Percentiles rank a stretch among this genome's conserved stretches.
Conservation (phyloP, 1,140 invertebrate genomes). For the Saccostrea glomerata region DNA sequence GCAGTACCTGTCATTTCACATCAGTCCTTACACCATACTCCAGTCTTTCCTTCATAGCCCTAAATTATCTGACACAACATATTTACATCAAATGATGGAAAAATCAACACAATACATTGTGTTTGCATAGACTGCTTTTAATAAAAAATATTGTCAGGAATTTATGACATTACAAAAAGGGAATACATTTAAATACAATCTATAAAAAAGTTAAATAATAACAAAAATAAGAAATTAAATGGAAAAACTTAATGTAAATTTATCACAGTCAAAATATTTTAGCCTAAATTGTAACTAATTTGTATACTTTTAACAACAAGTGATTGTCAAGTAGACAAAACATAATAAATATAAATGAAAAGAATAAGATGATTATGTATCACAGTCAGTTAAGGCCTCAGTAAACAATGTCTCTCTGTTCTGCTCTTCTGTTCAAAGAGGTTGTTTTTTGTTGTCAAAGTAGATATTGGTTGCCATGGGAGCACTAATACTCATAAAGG, state of each 20-base stretch:
- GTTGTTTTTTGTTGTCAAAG: constrained; percentile 34
- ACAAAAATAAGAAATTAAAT: too few species aligned
- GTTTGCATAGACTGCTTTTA: background rate
- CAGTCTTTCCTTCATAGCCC: too few species aligned
- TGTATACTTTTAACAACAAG: background rate
- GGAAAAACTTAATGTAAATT: background rate
- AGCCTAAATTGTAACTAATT: background rate
- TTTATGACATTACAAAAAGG: background rate
- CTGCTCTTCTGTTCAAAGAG: background rate
- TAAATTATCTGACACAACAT: too few species aligned
- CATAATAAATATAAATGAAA: background rate
- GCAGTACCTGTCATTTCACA: too few species aligned
- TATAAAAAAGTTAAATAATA: too few species aligned
- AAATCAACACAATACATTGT: too few species aligned
- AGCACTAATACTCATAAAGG: constrained; percentile 59
- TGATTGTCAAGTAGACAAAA: background rate
- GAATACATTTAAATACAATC: background rate
- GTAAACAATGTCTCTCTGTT: background rate
- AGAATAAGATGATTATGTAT: background rate
- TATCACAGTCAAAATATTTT: background rate
- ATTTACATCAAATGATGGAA: too few species aligned
- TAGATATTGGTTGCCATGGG: constrained; percentile 44
- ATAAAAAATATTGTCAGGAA: background rate
- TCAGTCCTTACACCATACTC: too few species aligned
- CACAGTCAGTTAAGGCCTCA: background rate